These are phyloP conservation scores for Coilia nasus DNA, from an alignment of 2,797 vertebrate species.

Conservation along the genomic window DNA sequence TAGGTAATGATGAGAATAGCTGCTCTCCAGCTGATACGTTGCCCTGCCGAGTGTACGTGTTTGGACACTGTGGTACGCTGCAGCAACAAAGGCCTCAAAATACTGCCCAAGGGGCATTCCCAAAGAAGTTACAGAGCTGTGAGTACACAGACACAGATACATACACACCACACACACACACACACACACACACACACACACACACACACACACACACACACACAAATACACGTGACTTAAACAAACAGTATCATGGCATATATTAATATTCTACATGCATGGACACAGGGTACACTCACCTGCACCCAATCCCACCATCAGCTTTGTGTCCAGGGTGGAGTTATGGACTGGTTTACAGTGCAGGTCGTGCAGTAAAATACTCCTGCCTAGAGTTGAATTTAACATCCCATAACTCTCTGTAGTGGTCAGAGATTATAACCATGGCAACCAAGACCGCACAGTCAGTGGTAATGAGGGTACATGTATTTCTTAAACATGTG, in stretches of 20 bases:
- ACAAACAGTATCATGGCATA: too few species aligned
- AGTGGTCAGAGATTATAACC: neutral
- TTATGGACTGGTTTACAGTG: neutral
- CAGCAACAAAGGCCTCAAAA: constrained; percentile 93
- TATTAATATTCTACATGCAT: neutral
- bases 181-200: constrained; percentile 1
- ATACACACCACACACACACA: constrained; percentile 14
- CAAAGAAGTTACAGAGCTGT: constrained; percentile 96
- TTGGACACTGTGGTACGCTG: constrained; percentile 97
- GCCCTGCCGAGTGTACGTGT: constrained; percentile 93
- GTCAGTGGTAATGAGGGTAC: neutral
- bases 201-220: constrained; percentile 22
- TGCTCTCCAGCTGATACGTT: constrained; percentile 91
- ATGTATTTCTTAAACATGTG: neutral
- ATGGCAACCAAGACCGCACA: neutral
- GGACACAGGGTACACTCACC: neutral
- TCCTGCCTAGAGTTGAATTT: neutral
- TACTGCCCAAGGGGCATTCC: constrained; percentile 91
- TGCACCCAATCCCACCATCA: neutral
- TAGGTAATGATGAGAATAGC: constrained; percentile 95
- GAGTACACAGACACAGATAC: constrained; percentile 67
- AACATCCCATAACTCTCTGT: neutral
- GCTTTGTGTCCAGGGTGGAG: neutral
- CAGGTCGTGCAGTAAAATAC: neutral
- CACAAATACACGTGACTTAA: constrained; percentile 15